Evolutionary conservation across 2,888 invertebrate genomes (phyloP).

Genomic region (Acrobasis consociella): DNA sequence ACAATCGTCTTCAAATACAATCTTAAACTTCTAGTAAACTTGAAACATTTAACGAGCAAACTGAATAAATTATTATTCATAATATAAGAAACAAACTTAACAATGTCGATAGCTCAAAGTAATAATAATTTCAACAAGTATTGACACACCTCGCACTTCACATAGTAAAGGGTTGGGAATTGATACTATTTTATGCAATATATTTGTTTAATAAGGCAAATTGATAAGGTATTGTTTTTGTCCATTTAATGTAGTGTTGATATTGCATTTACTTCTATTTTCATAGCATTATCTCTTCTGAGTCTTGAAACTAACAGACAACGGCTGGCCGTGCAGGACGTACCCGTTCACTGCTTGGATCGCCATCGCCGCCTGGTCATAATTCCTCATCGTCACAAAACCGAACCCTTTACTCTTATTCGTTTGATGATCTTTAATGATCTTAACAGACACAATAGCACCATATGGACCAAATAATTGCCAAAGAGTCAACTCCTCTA

Average conservation of each 20-base stretch:
- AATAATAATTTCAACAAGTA: constrained; percentile 80
- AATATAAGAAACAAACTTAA: constrained; percentile 81
- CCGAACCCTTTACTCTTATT: constrained; percentile 82
- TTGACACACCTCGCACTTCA: constrained; percentile 69
- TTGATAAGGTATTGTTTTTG: constrained; percentile 64
- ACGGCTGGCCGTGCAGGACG: constrained; percentile 73
- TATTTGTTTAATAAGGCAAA: constrained; percentile 63
- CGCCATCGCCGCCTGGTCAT: constrained; percentile 81
- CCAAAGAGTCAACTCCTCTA: constrained; percentile 79
- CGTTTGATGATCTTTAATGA: constrained; percentile 80
- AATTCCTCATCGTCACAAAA: constrained; percentile 81
- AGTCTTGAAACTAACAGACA: constrained; percentile 81
- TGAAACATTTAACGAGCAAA: constrained; percentile 83
- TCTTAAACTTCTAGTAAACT: constrained; percentile 81
- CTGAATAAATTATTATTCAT: constrained; percentile 83
- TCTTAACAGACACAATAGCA: constrained; percentile 82
- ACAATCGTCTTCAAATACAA: constrained; percentile 79
- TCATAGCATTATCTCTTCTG: constrained; percentile 81
- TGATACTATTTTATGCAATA: constrained; percentile 59
- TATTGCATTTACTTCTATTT: constrained; percentile 71
- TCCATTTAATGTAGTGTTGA: constrained; percentile 80
- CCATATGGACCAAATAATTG: constrained; percentile 81
- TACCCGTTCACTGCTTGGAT: constrained; percentile 80
- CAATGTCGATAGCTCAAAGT: constrained; percentile 82
- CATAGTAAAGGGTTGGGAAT: constrained; percentile 51